Percentiles rank a stretch among this genome's conserved stretches.
Evolutionary conservation across 1,140 invertebrate genomes (phyloP).

Genomic region (Drosophila neocordata): DNA sequence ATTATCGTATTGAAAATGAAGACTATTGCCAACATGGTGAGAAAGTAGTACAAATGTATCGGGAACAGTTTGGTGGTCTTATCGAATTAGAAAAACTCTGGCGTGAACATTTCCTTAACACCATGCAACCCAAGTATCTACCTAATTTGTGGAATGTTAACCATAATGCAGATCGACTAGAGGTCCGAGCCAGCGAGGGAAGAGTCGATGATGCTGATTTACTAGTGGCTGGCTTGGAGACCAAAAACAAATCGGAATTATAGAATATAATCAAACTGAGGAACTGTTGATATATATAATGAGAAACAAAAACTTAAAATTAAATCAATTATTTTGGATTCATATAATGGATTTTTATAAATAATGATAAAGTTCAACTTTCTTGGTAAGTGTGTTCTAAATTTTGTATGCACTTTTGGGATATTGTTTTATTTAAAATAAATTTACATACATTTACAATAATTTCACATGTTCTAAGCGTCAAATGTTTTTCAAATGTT

Average conservation of each 20-base stretch:
- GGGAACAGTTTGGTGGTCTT: constrained; percentile 85
- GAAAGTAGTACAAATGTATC: constrained; percentile 87
- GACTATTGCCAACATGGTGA: constrained; percentile 86
- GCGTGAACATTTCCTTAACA: constrained; percentile 90
- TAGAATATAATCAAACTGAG: too few relatives aligned
- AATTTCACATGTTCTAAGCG: too few relatives aligned
- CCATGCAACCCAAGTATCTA: constrained; percentile 89
- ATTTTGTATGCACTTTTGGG: too few relatives aligned
- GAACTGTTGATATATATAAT: too few relatives aligned
- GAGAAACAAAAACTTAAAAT: too few relatives aligned
- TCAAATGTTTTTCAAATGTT: too few relatives aligned
- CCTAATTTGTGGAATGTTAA: constrained; percentile 90
- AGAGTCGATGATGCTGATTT: constrained; percentile 83
- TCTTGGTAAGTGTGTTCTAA: too few relatives aligned
- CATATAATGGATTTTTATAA: too few relatives aligned
- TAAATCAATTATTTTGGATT: too few relatives aligned
- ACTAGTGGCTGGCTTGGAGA: constrained; percentile 79
- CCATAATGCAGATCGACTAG: constrained; percentile 86
- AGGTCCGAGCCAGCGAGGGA: constrained; percentile 83
- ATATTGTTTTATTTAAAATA: too few relatives aligned
- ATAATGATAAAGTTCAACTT: too few relatives aligned
- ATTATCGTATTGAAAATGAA: constrained; percentile 83
- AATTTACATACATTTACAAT: too few relatives aligned
- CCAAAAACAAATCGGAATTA: not conserved
- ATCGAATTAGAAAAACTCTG: constrained; percentile 88